Evolutionary conservation across 1,140 invertebrate genomes (phyloP), one percentile per base, ranked within the genome.

Genomic region (Berghia stephanieae): DNA sequence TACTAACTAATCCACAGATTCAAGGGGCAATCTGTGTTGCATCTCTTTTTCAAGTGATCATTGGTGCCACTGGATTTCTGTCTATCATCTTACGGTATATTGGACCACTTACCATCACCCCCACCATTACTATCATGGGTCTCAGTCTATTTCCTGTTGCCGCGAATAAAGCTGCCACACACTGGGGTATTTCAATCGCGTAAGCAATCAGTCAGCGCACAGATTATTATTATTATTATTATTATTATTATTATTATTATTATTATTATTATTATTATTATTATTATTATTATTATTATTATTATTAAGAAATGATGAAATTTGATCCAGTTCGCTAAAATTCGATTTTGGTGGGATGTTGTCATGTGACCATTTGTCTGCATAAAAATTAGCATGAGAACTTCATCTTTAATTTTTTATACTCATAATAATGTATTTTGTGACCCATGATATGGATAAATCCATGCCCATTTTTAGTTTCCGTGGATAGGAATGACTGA

Each of bases 91-190:
- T 95, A 0, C 92, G 92, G 66, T 94, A 92, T 83, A 93, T 95
- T 0, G 94, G 94, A 0, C 95, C 94, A 0, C 85, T 95, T 43
- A 95, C 94, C 0, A 94, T 96, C 40, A 93, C 93, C 2, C 94
- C 94, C 0, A 95, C 94, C 0, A 94, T 95, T 3, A 92, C 94
- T 0, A 85, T 95, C 16, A 94, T 95, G 75, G 94, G 94, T 1
- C 84, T 96, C 0, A 94, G 94, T 1, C 87, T 96, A 0, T 95
- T 95, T 84, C 60, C 60, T 18, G 75, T 71, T 0, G 79, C 68
- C 16, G 68, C 49, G 31, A 24, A 42, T 4, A 72, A 72, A 27
- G 38, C 66, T 3, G 27, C 67, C 21, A 27, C 52, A 2, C 43
- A 70, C 5, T 79, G 73, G 68, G 69, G 73, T 46, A 72, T 79